Evolutionary conservation across 2,888 invertebrate genomes (phyloP), one percentile per base, ranked within the genome.

Genomic region (Synergus itoensis): DNA sequence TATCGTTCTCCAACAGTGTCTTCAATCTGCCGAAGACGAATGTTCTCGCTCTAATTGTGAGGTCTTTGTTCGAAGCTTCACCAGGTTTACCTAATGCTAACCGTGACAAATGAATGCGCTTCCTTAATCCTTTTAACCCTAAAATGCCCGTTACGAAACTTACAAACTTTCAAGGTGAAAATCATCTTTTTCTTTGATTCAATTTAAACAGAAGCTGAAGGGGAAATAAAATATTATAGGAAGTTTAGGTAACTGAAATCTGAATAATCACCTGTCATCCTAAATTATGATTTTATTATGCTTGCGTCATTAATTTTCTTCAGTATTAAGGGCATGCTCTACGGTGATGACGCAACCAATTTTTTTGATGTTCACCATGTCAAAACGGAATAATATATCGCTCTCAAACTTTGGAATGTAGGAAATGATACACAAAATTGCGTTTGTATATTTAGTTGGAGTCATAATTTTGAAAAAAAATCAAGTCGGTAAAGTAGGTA

Each of bases 161-260:
- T n/a, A n/a, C n/a, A n/a, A n/a, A n/a, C n/a, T 60, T 21, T 21
- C 60, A 60, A 60, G 60, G 60, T 60, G 60, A 60, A 21, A 21
- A 60, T 60, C 21, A 60, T 60, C 11, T 21, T 21, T 60, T 60
- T 60, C 9, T 21, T 60, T 21, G 11, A 21, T 4, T 21, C 60
- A 60, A 60, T 60, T 60, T 21, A 11, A 21, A 21, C 21, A 60
- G 60, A 60, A 21, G 60, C 21, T 11, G 21, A 60, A 21, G 28
- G 2, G 21, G 11, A 53, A n/a, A 5, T 53, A n/a, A 53, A 53
- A 53, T 53, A 53, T 53, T n/a, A 16, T 53, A n/a, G n/a, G n/a
- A 0, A 28, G 28, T n/a, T 53, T 5, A n/a, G 16, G n/a, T n/a
- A 1, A 48, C 1, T 28, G 28, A 28, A 0, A 28, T 2, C 1